Evolutionary conservation across 2,888 invertebrate species (phyloP), one percentile per base, ranked within the genome.

Genomic region (Mesodorylaimus sp.): DNA sequence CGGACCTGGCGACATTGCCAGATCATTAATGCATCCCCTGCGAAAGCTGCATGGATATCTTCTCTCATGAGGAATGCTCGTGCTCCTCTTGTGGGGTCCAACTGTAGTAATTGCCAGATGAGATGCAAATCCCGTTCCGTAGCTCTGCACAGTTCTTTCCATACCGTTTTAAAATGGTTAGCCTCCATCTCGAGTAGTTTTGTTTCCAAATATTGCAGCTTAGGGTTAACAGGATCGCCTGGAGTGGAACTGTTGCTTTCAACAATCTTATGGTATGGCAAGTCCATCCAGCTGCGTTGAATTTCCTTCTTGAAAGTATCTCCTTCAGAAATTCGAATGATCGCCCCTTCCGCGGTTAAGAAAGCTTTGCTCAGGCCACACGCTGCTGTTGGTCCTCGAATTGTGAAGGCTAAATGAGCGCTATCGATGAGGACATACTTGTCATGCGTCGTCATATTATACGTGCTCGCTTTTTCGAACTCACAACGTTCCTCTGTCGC

Each of bases 21-120:
- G 13, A 48, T 23, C 48, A 48, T 48, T 2, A 48, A 29, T 19
- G 29, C 48, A 42, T 48, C 29, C 2, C 48, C 48, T 13, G 48
- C 48, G n/a, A 48, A 37, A 16, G 38, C 10, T 10, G 41, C 48
- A 28, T 27, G 13, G n/a, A 48, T 48, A 24, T 48, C 48, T 27
- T 42, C 28, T 10, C 48, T 3, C 21, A 23, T 26, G 5, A 47
- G 19, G n/a, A 47, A 38, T 5, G 32, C 47, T 23, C 47, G 47
- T 21, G 47, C 47, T 21, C 48, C 48, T 16, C 41, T 16, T 3
- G 48, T 48, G 3, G 48, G 48, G 24, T 48, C 42, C 16, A 48
- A 16, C 16, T 26, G 7, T 3, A 48, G 16, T 5, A 48, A 29
- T 25, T 48, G 48, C 39, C 36, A 23, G 21, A 47, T 47, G 2